Percentiles rank a stretch among this genome's conserved stretches.
phyloP scores from a whole-genome alignment of 1,140 invertebrate species.

The Cyphomyrmex costatus region DNA sequence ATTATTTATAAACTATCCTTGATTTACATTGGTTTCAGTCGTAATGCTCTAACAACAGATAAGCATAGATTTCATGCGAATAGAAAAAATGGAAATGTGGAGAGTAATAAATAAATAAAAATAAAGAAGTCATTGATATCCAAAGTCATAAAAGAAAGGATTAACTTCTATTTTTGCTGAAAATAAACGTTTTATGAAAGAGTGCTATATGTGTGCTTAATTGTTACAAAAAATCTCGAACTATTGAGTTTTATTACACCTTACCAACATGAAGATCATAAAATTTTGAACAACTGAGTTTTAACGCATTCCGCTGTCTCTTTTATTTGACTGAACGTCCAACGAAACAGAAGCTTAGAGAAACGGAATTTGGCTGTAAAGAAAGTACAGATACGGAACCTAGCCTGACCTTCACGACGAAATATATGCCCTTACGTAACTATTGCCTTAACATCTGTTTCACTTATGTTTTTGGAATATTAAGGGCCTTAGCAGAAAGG shows the following conservation, averaged over 20 bases:
- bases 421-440: conserved; percentile 10
- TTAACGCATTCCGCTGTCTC: conserved; percentile 26
- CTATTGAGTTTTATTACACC: conserved; percentile 67
- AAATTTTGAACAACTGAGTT: conserved; percentile 43
- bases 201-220: conserved; percentile 30
- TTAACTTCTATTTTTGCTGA: neutral
- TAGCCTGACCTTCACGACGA: neutral
- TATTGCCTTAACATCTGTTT: neutral
- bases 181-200: conserved; percentile 54
- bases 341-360: conserved; percentile 11
- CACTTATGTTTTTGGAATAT: conserved; percentile 2
- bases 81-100: neutral
- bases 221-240: conserved; percentile 47
- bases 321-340: neutral
- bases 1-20: neutral
- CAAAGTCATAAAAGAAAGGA: neutral
- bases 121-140: neutral
- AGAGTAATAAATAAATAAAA: neutral
- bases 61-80: neutral
- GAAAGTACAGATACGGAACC: conserved; percentile 3
- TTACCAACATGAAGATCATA: conserved; percentile 59
- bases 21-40: neutral
- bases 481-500: no score
- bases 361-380: conserved; percentile 11
- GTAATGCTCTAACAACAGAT: neutral